Evolutionary conservation across 2,113 vertebrate species (phyloP).

Genomic region (Aplodontia rufa): DNA sequence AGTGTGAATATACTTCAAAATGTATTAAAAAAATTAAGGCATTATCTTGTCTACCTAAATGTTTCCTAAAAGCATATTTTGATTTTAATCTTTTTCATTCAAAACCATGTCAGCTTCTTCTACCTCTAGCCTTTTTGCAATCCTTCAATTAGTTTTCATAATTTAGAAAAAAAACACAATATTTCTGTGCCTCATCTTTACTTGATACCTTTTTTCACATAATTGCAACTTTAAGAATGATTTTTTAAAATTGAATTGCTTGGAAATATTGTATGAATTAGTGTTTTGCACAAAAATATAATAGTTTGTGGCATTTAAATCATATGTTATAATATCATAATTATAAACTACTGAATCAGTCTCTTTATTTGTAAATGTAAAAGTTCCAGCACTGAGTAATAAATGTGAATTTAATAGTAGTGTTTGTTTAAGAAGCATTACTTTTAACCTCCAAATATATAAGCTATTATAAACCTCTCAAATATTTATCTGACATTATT

Average conservation of each 20-base stretch:
- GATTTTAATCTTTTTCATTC: background rate
- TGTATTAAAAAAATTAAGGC: background rate
- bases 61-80: background rate
- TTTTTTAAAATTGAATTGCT: slow-evolving; percentile 37
- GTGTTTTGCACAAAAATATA: background rate
- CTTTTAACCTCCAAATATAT: slow-evolving; percentile 7
- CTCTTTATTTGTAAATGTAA: slow-evolving; percentile 4
- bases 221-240: slow-evolving; percentile 8
- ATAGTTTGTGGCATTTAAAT: slow-evolving; percentile 26
- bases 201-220: background rate
- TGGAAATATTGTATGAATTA: slow-evolving; percentile 32
- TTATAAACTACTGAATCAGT: background rate
- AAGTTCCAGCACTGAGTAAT: slow-evolving; percentile 5
- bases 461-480: slow-evolving; percentile 40
- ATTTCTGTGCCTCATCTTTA: slow-evolving; percentile 4
- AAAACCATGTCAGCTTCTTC: background rate
- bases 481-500: slow-evolving; percentile 45
- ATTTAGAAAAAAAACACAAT: background rate
- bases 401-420: slow-evolving; percentile 5
- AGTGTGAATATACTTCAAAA: background rate
- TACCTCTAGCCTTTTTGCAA: background rate
- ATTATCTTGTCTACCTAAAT: background rate
- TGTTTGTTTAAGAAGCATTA: slow-evolving; percentile 34
- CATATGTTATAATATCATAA: background rate
- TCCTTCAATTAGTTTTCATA: background rate